Conservation (phyloP, 2,888 invertebrate species). For the Drosophila buzzatii region DNA sequence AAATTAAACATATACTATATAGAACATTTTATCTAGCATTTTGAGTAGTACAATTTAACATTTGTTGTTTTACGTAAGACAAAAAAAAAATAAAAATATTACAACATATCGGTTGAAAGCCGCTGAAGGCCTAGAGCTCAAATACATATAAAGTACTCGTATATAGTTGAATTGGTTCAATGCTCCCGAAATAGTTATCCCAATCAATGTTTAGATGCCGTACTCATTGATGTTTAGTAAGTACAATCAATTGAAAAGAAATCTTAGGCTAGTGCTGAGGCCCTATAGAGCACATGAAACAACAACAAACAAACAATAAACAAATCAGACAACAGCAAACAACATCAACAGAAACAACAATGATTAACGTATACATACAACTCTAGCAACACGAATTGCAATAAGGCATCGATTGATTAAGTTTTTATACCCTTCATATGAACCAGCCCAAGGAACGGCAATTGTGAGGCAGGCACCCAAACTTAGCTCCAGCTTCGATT, state of each 20-base stretch:
- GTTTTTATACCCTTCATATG: constrained; percentile 75
- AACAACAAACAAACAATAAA: constrained; percentile 18
- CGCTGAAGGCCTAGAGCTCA: constrained; percentile 35
- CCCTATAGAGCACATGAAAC: constrained; percentile 65
- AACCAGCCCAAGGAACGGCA: constrained; percentile 52
- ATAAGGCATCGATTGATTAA: constrained; percentile 41
- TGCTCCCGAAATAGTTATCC: constrained; percentile 16
- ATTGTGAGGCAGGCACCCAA: constrained; percentile 38
- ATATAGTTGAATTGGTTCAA: constrained; percentile 39
- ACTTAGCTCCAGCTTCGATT: constrained; percentile 26
- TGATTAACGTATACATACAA: constrained; percentile 3
- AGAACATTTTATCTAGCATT: constrained; percentile 74
- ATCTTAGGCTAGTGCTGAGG: constrained; percentile 68
- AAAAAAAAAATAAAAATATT: constrained; percentile 13
- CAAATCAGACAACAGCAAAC: constrained; percentile 20
- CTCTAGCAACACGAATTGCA: constrained; percentile 15
- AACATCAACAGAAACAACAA: constrained; percentile 31
- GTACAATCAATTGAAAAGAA: constrained; percentile 47
- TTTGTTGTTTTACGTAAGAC: constrained; percentile 66
- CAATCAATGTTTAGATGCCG: constrained; percentile 32
- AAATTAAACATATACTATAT: constrained; percentile 42
- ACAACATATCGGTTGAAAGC: constrained; percentile 44
- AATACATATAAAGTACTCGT: constrained; percentile 33
- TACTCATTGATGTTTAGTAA: constrained; percentile 68
- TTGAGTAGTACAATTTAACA: constrained; percentile 72